Evolutionary conservation across 2,113 vertebrate species (phyloP).

Genomic region (Chloropsis hardwickii): DNA sequence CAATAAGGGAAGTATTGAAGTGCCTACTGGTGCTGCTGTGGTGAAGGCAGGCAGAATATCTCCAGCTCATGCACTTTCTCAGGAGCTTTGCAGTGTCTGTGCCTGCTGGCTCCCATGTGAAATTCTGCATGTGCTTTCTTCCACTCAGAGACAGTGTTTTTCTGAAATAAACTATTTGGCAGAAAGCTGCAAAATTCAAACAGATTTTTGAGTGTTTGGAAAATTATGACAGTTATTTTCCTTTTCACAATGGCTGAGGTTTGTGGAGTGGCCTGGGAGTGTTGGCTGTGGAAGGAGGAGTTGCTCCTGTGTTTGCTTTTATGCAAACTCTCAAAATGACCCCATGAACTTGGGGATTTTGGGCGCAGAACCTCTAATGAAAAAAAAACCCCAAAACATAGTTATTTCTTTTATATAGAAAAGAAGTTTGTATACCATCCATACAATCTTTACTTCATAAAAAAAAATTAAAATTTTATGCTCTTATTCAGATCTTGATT

Average conservation of each 20-base stretch:
- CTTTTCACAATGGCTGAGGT: not conserved
- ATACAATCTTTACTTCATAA: not conserved
- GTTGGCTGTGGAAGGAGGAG: not conserved
- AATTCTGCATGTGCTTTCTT: not conserved
- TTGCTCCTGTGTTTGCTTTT: not conserved
- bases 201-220: not conserved
- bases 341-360: not conserved
- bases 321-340: not conserved
- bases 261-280: not conserved
- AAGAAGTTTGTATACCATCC: not conserved
- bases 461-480: not conserved
- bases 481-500: conserved; percentile 2
- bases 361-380: not conserved
- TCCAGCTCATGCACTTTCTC: not conserved
- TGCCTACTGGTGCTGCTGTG: conserved; percentile 35
- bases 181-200: not conserved
- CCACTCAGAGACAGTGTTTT: not conserved
- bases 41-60: conserved; percentile 39
- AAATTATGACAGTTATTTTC: not conserved
- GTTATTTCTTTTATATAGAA: not conserved
- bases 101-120: not conserved
- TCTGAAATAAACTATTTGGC: not conserved
- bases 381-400: not conserved
- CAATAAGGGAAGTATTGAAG: conserved; percentile 53
- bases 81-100: not conserved